Conservation (phyloP, 2,797 vertebrate genomes). For the Rhinogobio ventralis region DNA sequence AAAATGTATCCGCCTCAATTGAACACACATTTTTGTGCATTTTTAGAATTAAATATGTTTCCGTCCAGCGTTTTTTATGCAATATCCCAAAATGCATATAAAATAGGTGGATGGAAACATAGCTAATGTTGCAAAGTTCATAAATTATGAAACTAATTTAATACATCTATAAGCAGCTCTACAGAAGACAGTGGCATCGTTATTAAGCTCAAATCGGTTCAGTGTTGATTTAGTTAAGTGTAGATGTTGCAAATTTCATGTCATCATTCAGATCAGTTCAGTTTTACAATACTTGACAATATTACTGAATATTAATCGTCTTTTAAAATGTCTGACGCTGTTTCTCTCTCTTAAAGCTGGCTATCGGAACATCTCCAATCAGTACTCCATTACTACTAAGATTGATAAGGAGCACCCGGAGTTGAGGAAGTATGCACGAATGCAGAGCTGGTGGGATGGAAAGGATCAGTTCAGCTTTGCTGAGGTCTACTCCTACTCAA, state of each 20-base stretch:
- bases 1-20: neutral
- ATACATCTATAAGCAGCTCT: neutral
- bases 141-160: neutral
- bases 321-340: neutral
- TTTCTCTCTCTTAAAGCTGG: slow-evolving; percentile 75
- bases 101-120: no score
- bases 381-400: slow-evolving; percentile 92
- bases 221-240: neutral
- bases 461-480: slow-evolving; percentile 88
- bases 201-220: neutral
- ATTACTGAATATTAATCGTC: neutral
- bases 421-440: slow-evolving; percentile 84
- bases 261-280: neutral
- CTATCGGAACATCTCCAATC: slow-evolving; percentile 91
- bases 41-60: no score
- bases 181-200: neutral
- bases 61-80: no score
- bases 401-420: slow-evolving; percentile 90
- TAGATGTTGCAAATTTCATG: neutral
- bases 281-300: neutral
- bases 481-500: slow-evolving; percentile 83
- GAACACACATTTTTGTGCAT: no score
- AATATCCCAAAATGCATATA: no score
- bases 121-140: neutral
- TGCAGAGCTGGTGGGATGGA: slow-evolving; percentile 92